Conservation (phyloP, 2,888 invertebrate genomes). For the Opisthograptis luteolata region DNA sequence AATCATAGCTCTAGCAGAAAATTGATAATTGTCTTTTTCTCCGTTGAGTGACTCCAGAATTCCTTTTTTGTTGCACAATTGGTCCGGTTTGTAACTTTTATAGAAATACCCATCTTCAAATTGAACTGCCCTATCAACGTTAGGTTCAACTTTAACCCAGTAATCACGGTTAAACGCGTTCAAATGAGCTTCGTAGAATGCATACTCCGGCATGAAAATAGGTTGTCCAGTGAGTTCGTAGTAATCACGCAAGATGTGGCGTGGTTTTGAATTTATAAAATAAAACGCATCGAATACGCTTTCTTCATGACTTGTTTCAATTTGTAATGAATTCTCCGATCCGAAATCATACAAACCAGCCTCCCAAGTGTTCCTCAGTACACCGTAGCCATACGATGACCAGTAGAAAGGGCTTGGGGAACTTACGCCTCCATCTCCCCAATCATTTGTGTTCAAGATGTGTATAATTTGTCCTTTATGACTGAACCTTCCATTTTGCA, state of each 20-base stretch:
- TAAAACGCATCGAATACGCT: constrained; percentile 69
- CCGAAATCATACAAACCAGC: constrained; percentile 72
- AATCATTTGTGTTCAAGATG: constrained; percentile 68
- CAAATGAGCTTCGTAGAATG: constrained; percentile 75
- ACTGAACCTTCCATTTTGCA: constrained; percentile 76
- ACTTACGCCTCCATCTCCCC: constrained; percentile 70
- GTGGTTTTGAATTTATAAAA: constrained; percentile 61
- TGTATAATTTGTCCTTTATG: constrained; percentile 69
- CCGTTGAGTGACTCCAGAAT: constrained; percentile 76
- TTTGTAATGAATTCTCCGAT: constrained; percentile 35
- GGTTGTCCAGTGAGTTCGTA: constrained; percentile 73
- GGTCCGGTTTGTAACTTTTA: constrained; percentile 65
- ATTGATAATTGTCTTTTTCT: constrained; percentile 74
- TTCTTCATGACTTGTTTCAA: constrained; percentile 56
- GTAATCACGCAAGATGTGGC: constrained; percentile 68
- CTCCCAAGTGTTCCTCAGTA: constrained; percentile 75
- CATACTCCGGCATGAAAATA: constrained; percentile 70
- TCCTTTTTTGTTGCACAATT: constrained; percentile 61
- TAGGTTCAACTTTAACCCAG: constrained; percentile 66
- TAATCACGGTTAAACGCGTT: constrained; percentile 77
- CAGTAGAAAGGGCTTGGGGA: constrained; percentile 77
- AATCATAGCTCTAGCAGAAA: constrained; percentile 77
- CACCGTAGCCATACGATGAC: constrained; percentile 72
- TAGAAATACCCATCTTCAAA: constrained; percentile 76
- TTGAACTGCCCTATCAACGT: constrained; percentile 56